Percentiles rank a stretch among this genome's conserved stretches.
Conservation (phyloP, 2,797 vertebrate species). For the Sebastes glaucus region DNA sequence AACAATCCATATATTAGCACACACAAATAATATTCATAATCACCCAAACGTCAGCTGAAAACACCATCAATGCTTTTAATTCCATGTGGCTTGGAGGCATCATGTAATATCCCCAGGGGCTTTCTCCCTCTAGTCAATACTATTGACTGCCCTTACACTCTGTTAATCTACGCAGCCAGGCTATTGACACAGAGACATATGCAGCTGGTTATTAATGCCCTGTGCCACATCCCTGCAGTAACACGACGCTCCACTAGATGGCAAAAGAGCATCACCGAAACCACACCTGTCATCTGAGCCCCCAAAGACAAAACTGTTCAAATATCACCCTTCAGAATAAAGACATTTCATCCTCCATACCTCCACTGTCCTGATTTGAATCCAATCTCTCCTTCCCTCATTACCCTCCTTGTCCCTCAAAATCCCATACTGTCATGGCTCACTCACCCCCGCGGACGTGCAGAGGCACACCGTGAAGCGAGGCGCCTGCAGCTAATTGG, state of each 20-base stretch:
- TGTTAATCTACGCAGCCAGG: constrained; percentile 13
- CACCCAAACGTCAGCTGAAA: neutral
- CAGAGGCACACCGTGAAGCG: constrained; percentile 29
- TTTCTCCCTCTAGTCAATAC: constrained; percentile 2
- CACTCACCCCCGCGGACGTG: constrained; percentile 36
- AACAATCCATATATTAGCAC: neutral
- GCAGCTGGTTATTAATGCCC: neutral
- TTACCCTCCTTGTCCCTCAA: constrained; percentile 64
- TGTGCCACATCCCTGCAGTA: neutral
- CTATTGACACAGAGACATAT: neutral
- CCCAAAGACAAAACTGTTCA: constrained; percentile 22
- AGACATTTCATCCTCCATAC: constrained; percentile 54
- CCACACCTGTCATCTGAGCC: neutral
- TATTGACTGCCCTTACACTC: neutral
- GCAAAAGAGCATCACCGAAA: constrained; percentile 55
- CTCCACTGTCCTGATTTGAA: constrained; percentile 59
- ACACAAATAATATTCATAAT: neutral
- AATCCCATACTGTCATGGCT: constrained; percentile 45
- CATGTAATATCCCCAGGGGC: neutral
- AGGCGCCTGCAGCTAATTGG: constrained; percentile 51
- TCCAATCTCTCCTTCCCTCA: constrained; percentile 61
- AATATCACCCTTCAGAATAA: constrained; percentile 53
- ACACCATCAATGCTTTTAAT: neutral
- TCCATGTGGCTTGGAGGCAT: neutral
- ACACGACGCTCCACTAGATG: constrained; percentile 59